These are phyloP conservation scores for Coregonus sp. DNA, from an alignment of 2,797 vertebrate genomes.

Conservation along the genomic window DNA sequence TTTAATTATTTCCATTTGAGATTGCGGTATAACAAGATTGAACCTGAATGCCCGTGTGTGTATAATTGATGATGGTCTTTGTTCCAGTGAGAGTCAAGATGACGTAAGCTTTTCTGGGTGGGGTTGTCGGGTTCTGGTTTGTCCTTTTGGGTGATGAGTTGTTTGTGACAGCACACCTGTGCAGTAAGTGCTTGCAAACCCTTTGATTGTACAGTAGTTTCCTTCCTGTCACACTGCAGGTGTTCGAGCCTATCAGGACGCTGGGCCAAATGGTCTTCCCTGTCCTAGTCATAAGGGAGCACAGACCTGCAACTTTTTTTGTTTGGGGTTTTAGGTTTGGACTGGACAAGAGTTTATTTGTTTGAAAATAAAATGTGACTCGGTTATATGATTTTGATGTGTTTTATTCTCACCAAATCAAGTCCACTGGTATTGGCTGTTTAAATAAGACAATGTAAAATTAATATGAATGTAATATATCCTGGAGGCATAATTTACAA, in stretches of 20 bases:
- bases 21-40: constrained; percentile 68
- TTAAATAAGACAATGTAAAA: background rate
- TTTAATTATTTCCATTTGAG: constrained; percentile 75
- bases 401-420: constrained; percentile 59
- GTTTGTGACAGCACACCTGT: constrained; percentile 78
- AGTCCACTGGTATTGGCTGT: background rate
- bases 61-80: constrained; percentile 74
- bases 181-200: constrained; percentile 81
- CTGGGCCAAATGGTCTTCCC: constrained; percentile 73
- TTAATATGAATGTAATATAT: constrained; percentile 6
- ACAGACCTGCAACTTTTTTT: constrained; percentile 75
- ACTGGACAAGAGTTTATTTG: constrained; percentile 85
- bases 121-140: constrained; percentile 67
- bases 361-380: constrained; percentile 87
- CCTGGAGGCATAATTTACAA: constrained; percentile 5
- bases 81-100: constrained; percentile 66
- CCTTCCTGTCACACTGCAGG: constrained; percentile 76
- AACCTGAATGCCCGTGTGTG: constrained; percentile 75
- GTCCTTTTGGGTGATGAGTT: constrained; percentile 75
- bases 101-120: constrained; percentile 56
- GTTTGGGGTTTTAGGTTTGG: constrained; percentile 75
- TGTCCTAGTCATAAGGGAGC: constrained; percentile 78
- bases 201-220: constrained; percentile 83
- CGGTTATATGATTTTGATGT: constrained; percentile 79
- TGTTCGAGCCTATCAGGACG: constrained; percentile 75